Evolutionary conservation across 2,888 invertebrate genomes (phyloP).

Genomic region (Epinotia nisella): DNA sequence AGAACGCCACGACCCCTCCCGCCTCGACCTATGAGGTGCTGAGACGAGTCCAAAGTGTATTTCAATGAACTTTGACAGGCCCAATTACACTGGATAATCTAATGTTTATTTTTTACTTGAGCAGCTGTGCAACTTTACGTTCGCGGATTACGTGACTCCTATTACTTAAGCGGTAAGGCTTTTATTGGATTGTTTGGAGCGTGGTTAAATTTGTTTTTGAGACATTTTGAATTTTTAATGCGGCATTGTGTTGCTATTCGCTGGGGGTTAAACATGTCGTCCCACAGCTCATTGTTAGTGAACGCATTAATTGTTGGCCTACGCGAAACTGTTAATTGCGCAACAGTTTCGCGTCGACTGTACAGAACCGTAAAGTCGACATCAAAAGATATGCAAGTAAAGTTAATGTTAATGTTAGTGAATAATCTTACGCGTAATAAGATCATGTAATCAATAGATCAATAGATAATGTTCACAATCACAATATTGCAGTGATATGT

Average conservation of each 20-base stretch:
- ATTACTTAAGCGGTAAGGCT: slow-evolving; percentile 12
- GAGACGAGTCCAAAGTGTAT: slow-evolving; percentile 18
- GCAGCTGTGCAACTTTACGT: slow-evolving; percentile 17
- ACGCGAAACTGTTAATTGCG: slow-evolving; percentile 34
- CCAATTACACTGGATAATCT: slow-evolving; percentile 27
- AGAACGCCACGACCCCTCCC: slow-evolving; percentile 24
- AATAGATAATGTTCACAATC: no score
- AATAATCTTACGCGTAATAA: no score
- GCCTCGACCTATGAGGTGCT: background rate
- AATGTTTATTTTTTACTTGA: slow-evolving; percentile 35
- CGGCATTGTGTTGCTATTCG: slow-evolving; percentile 23
- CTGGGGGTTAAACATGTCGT: slow-evolving; percentile 35
- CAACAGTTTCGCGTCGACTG: slow-evolving; percentile 6
- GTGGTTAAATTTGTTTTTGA: background rate
- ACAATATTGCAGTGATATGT: background rate
- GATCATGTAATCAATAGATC: no score
- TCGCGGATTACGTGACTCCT: slow-evolving; percentile 2
- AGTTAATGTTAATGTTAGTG: no score
- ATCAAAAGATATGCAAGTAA: background rate
- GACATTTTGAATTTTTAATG: slow-evolving; percentile 38
- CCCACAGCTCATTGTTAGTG: slow-evolving; percentile 36
- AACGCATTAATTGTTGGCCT: slow-evolving; percentile 33
- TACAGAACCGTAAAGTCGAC: background rate
- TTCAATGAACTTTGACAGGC: slow-evolving; percentile 36
- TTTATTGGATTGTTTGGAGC: background rate